These are phyloP conservation scores for Trypoxylon attenuatum DNA, from an alignment of 2,888 invertebrate species.

Conservation along the genomic window DNA sequence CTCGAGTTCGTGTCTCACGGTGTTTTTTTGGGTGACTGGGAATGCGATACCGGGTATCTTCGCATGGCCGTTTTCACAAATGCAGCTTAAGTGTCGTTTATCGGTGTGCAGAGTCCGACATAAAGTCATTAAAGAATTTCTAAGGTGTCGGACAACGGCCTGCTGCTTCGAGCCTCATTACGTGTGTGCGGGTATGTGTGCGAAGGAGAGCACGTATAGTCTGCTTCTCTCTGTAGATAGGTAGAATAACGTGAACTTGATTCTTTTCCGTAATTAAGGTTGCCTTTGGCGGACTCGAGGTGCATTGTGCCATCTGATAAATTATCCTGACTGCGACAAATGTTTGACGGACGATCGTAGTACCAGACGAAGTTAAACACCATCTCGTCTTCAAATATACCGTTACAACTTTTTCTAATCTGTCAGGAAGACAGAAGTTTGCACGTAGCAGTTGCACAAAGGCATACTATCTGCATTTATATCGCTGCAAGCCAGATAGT, in stretches of 20 bases:
- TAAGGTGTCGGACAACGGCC: slow-evolving; percentile 71
- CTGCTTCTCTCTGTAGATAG: slow-evolving; percentile 5
- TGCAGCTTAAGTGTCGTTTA: slow-evolving; percentile 47
- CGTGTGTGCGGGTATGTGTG: too few species aligned
- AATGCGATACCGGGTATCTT: background rate
- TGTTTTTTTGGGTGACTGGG: slow-evolving; percentile 6
- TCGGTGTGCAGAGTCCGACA: slow-evolving; percentile 51
- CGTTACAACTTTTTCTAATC: background rate
- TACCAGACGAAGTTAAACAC: too few species aligned
- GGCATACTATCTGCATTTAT: background rate
- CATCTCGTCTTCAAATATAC: background rate
- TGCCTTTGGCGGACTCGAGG: slow-evolving; percentile 22
- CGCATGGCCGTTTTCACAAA: slow-evolving; percentile 24
- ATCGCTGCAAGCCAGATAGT: too few species aligned
- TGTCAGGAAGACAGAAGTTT: background rate
- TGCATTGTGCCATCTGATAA: slow-evolving; percentile 20
- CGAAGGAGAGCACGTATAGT: slow-evolving; percentile 13
- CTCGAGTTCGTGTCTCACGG: too few species aligned
- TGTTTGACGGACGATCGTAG: slow-evolving; percentile 22
- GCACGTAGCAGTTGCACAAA: slow-evolving; percentile 12
- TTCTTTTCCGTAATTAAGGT: slow-evolving; percentile 33
- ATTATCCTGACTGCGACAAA: slow-evolving; percentile 20
- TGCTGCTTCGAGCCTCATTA: slow-evolving; percentile 40
- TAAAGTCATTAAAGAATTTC: slow-evolving; percentile 70
- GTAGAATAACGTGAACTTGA: slow-evolving; percentile 24